A percentile compares a stretch with the other conserved stretches of the same genome.
Conservation (phyloP, 2,113 vertebrate species). For the Antigone vipio region DNA sequence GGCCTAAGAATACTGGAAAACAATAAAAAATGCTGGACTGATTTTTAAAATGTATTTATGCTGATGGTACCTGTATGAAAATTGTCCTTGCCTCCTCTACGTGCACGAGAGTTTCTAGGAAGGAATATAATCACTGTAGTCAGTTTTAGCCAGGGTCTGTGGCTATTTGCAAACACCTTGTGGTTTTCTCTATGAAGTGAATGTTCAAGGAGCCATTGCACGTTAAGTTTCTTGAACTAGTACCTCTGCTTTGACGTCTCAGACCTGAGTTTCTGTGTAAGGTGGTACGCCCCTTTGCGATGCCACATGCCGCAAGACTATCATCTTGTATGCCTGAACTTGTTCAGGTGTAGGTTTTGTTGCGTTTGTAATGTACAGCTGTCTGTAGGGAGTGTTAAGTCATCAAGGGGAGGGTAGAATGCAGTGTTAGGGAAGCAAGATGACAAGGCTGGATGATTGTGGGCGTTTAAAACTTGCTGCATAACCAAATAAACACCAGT, state of each 20-base stretch:
- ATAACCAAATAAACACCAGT: neutral
- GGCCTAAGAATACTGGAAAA: neutral
- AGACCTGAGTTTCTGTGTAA: neutral
- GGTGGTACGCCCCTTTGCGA: neutral
- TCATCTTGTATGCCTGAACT: neutral
- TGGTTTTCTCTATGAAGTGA: neutral
- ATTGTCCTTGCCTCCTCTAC: neutral
- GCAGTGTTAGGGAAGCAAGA: neutral
- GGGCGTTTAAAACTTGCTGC: neutral
- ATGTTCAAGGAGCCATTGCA: neutral
- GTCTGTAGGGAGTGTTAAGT: neutral
- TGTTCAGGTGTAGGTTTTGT: neutral
- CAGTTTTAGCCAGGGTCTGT: neutral
- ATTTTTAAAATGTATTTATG: neutral
- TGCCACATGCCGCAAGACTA: accelerated
- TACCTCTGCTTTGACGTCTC: neutral
- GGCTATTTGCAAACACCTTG: neutral
- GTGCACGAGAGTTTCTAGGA: neutral
- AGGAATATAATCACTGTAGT: neutral
- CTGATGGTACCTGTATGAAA: neutral
- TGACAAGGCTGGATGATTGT: neutral
- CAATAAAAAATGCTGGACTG: neutral
- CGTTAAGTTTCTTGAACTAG: neutral
- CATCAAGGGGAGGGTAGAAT: neutral
- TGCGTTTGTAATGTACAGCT: neutral